These are phyloP conservation scores for Osmoderma eremita DNA, from an alignment of 2,888 invertebrate species.

Conservation along the genomic window DNA sequence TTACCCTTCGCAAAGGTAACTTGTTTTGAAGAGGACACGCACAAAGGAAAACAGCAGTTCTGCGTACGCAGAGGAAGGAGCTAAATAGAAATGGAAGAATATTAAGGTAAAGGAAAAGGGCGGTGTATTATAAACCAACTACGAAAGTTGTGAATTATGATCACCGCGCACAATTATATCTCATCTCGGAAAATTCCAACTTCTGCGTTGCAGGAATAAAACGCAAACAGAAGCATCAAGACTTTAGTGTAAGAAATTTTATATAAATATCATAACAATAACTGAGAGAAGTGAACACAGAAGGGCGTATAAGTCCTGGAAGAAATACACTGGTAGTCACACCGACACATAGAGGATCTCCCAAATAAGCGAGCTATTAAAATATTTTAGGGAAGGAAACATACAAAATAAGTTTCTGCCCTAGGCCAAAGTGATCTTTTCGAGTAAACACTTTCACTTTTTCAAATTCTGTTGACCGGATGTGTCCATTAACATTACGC, in stretches of 20 bases:
- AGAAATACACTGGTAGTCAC: background rate
- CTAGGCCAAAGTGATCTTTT: too few relatives aligned
- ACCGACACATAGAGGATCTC: conserved; percentile 1
- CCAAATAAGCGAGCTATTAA: too few relatives aligned
- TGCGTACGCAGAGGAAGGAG: conserved; percentile 29
- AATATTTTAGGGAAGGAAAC: too few relatives aligned
- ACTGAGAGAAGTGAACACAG: conserved; percentile 22
- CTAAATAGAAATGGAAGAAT: conserved; percentile 17
- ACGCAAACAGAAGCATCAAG: conserved; percentile 8
- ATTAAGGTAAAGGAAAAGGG: conserved; percentile 24
- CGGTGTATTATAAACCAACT: conserved; percentile 36
- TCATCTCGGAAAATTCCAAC: conserved; percentile 28
- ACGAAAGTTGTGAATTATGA: conserved; percentile 37
- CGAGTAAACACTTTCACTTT: too few relatives aligned
- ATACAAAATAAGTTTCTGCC: too few relatives aligned
- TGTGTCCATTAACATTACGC: too few relatives aligned
- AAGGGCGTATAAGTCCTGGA: conserved; percentile 10
- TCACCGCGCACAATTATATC: conserved; percentile 28
- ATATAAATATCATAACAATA: conserved; percentile 37
- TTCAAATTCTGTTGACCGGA: too few relatives aligned
- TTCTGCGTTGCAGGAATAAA: conserved; percentile 10
- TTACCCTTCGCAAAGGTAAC: conserved; percentile 1
- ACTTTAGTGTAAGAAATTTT: conserved; percentile 33
- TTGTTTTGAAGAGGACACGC: conserved; percentile 10
- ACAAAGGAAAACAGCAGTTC: conserved; percentile 15